A percentile compares a stretch with the other conserved stretches of the same genome.
Evolutionary conservation across 1,140 invertebrate genomes (phyloP).

Genomic region (Drosophila carrolli): DNA sequence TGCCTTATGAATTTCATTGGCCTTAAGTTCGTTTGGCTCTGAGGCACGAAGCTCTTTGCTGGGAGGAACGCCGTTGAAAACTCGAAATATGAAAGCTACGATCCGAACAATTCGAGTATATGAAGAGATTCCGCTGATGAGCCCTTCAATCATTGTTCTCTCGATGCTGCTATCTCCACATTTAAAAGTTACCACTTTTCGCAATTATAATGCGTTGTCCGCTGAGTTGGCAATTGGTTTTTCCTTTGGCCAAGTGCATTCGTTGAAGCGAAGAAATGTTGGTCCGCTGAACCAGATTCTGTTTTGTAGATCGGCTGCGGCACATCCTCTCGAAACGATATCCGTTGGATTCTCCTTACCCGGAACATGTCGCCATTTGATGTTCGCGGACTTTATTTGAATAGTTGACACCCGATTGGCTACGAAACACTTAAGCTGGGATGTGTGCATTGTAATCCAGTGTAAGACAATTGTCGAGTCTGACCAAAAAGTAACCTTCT

Average conservation of each 20-base stretch:
- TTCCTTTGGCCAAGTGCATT: background rate
- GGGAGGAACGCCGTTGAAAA: background rate
- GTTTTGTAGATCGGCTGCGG: too few relatives aligned
- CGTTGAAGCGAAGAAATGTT: background rate
- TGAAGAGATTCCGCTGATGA: background rate
- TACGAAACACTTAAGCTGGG: background rate
- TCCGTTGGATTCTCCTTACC: too few relatives aligned
- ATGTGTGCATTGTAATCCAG: background rate
- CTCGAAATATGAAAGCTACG: background rate
- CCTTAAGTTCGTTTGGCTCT: background rate
- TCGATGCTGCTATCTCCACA: background rate
- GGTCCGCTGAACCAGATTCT: too few relatives aligned
- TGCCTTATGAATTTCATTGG: slow-evolving; percentile 1
- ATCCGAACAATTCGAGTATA: too few relatives aligned
- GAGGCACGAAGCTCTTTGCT: background rate
- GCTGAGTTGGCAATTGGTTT: background rate
- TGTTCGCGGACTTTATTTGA: background rate
- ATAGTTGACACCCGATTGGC: too few relatives aligned
- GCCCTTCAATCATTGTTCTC: background rate
- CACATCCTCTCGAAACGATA: too few relatives aligned
- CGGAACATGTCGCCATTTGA: background rate
- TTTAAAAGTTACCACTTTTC: background rate
- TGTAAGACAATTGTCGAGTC: background rate
- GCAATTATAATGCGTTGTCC: background rate
- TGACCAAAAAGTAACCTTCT: too few relatives aligned